Conservation (phyloP, 1,140 invertebrate species). For the Thalassaphorura encarpata region DNA sequence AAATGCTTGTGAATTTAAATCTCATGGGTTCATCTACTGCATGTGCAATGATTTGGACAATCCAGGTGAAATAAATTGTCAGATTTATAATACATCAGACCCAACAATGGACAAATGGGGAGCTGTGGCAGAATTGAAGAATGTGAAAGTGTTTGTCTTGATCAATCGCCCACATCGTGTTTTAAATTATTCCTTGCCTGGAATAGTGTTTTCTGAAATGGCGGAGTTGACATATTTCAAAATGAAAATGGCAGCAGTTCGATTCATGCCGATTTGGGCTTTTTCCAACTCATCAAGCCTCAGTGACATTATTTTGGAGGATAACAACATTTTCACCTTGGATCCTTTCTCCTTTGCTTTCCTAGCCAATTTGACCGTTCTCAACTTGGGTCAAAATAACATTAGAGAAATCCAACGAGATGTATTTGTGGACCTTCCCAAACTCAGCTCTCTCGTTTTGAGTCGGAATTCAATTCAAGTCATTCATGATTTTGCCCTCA, state of each 20-base stretch:
- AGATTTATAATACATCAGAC: no score
- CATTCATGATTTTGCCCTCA: conserved; percentile 59
- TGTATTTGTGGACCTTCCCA: conserved; percentile 56
- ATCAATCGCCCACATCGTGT: no score
- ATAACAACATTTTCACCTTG: conserved; percentile 54
- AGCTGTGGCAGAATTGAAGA: no score
- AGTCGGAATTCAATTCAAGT: conserved; percentile 60
- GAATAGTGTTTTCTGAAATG: conserved; percentile 10
- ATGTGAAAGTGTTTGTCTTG: no score
- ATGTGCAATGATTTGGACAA: no score
- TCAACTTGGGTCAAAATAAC: conserved; percentile 59
- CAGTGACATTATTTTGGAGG: conserved; percentile 49
- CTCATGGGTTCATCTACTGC: no score
- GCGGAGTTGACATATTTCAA: conserved; percentile 10
- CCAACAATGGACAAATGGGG: no score
- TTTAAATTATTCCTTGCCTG: conserved; percentile 10
- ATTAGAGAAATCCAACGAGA: conserved; percentile 57
- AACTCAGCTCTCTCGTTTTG: conserved; percentile 53
- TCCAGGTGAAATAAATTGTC: no score
- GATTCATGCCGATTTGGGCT: conserved; percentile 13
- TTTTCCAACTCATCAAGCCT: conserved; percentile 24
- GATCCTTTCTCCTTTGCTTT: conserved; percentile 55
- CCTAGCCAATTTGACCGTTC: conserved; percentile 50
- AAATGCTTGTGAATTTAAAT: no score
- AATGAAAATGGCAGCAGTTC: conserved; percentile 8